phyloP scores from a whole-genome alignment of 2,888 invertebrate species.

The Meghimatium bilineatum region DNA sequence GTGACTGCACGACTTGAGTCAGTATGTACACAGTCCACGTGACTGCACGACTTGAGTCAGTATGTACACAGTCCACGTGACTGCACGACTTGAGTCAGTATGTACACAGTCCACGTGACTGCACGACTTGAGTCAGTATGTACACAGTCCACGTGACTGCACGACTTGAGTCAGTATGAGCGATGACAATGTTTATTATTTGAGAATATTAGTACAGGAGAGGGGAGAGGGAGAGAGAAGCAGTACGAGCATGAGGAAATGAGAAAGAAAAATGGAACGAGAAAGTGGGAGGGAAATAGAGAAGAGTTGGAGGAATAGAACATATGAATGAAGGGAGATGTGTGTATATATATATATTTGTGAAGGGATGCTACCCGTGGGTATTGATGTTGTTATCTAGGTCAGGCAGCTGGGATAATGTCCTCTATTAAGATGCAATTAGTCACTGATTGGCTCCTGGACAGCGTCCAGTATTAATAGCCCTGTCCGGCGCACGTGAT shows the following conservation, averaged over 20 bases:
- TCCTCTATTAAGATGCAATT: constrained; percentile 22
- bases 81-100: no score
- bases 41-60: no score
- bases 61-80: no score
- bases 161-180: no score
- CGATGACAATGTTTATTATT: no score
- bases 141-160: no score
- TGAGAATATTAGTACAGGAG: not conserved
- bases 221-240: not conserved
- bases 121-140: no score
- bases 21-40: no score
- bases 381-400: not conserved
- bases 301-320: not conserved
- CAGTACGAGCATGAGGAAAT: not conserved
- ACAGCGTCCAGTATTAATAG: constrained; percentile 1
- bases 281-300: not conserved
- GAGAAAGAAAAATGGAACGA: not conserved
- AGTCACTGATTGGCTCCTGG: not conserved
- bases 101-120: no score
- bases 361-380: not conserved
- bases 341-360: not conserved
- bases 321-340: not conserved
- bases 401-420: not conserved
- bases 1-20: no score
- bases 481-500: constrained; percentile 27